These are phyloP conservation scores for Cryptoblepharus egeriae DNA, from an alignment of 2,797 vertebrate genomes.

Conservation along the genomic window DNA sequence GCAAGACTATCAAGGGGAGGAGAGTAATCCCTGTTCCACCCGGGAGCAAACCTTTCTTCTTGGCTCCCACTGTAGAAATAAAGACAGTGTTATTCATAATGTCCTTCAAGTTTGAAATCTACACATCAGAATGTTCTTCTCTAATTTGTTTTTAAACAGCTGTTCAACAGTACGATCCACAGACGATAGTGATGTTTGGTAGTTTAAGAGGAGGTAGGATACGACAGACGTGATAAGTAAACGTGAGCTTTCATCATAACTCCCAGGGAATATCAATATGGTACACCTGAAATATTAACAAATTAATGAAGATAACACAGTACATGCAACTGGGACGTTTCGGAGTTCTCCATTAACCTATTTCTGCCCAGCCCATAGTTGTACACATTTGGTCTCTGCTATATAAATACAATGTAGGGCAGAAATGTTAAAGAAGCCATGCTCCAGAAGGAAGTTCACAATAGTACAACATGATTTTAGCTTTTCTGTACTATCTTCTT, in stretches of 20 bases:
- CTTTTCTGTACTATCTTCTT: slow-evolving; percentile 21
- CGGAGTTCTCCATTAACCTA: neutral
- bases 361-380: too few species aligned
- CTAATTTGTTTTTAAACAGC: slow-evolving; percentile 78
- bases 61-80: slow-evolving; percentile 92
- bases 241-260: slow-evolving; percentile 80
- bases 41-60: slow-evolving; percentile 88
- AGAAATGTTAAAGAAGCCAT: too few species aligned
- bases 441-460: too few species aligned
- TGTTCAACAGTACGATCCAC: slow-evolving; percentile 83
- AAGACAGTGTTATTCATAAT: slow-evolving; percentile 85
- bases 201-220: slow-evolving; percentile 81
- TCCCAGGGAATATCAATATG: slow-evolving; percentile 82
- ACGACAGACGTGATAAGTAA: slow-evolving; percentile 77
- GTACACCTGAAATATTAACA: slow-evolving; percentile 84
- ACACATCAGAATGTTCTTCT: slow-evolving; percentile 83
- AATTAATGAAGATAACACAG: slow-evolving; percentile 78
- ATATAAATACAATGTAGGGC: too few species aligned
- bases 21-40: slow-evolving; percentile 91
- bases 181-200: slow-evolving; percentile 81
- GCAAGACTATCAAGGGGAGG: slow-evolving; percentile 90
- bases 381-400: too few species aligned
- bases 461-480: too few species aligned
- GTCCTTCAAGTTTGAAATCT: slow-evolving; percentile 82
- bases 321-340: slow-evolving; percentile 70